phyloP scores from a whole-genome alignment of 1,140 invertebrate species.

The Pinna nobilis region DNA sequence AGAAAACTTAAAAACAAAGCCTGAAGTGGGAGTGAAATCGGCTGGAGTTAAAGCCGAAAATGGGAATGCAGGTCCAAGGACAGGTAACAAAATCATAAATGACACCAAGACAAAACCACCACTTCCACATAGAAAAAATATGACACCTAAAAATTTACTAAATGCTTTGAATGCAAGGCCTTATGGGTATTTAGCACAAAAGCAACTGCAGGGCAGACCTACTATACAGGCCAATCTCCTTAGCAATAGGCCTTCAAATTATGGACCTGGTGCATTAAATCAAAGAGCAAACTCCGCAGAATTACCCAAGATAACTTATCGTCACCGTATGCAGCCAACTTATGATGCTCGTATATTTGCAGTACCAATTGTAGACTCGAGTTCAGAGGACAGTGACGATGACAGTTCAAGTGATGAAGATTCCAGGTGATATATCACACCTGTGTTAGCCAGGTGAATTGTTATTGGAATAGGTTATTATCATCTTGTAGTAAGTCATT shows the following conservation, averaged over 20 bases:
- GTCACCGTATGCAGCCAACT: conserved; percentile 34
- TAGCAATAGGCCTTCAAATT: conserved; percentile 43
- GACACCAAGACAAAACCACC: conserved; percentile 15
- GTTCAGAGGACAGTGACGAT: conserved; percentile 2
- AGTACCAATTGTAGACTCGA: conserved; percentile 1
- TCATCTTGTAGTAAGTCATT: no score
- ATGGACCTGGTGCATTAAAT: conserved; percentile 34
- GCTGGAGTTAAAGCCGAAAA: background rate
- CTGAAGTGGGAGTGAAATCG: background rate
- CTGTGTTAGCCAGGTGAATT: no score
- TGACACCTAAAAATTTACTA: conserved; percentile 4
- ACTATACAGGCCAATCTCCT: conserved; percentile 35
- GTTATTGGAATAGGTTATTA: no score
- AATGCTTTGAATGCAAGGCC: conserved; percentile 45
- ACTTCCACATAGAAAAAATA: conserved; percentile 8
- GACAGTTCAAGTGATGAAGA: conserved; percentile 17
- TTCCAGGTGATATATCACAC: no score
- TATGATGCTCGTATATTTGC: conserved; percentile 50
- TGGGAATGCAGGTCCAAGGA: background rate
- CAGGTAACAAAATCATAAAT: conserved; percentile 21
- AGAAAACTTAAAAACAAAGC: background rate
- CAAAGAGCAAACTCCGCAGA: conserved; percentile 48
- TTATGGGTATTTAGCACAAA: conserved; percentile 40
- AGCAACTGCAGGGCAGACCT: conserved; percentile 17
- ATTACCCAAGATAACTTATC: conserved; percentile 44